Evolutionary conservation across 2,113 vertebrate genomes (phyloP).

Genomic region (Sinocyclocheilus grahami): DNA sequence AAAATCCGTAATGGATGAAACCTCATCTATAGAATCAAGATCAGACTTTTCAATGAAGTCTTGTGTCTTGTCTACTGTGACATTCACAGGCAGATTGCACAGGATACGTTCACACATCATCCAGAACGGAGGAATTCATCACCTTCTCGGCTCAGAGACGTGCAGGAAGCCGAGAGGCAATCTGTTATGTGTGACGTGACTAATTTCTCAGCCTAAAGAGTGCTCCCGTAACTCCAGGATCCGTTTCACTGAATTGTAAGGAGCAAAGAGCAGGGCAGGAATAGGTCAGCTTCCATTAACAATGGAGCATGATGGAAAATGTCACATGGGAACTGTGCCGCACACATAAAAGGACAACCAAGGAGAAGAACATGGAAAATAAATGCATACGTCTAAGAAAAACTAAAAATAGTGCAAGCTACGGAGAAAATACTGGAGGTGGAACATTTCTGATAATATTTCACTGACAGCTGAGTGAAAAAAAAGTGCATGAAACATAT

Average conservation of each 20-base stretch:
- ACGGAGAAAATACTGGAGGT: background rate
- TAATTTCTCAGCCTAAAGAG: slow-evolving; percentile 48
- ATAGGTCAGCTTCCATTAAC: slow-evolving; percentile 36
- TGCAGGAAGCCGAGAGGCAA: slow-evolving; percentile 25
- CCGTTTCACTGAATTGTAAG: slow-evolving; percentile 29
- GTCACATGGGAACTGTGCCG: slow-evolving; percentile 19
- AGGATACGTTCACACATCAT: slow-evolving; percentile 53
- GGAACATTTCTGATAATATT: background rate
- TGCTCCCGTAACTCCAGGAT: background rate
- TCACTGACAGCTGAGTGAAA: background rate
- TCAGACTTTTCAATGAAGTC: slow-evolving; percentile 2
- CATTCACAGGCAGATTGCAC: slow-evolving; percentile 53
- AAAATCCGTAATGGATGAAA: background rate
- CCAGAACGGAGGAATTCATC: slow-evolving; percentile 46
- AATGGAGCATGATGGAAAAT: slow-evolving; percentile 38
- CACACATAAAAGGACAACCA: background rate
- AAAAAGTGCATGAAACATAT: background rate
- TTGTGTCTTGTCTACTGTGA: slow-evolving; percentile 15
- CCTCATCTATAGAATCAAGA: slow-evolving; percentile 28
- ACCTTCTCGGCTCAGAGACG: slow-evolving; percentile 22
- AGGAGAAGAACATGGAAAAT: slow-evolving; percentile 21
- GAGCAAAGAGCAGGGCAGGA: slow-evolving; percentile 24
- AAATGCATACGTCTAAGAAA: slow-evolving; percentile 1
- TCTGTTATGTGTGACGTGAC: slow-evolving; percentile 51
- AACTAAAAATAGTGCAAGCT: slow-evolving; percentile 23